Evolutionary conservation across 2,113 vertebrate genomes (phyloP), one percentile per base, ranked within the genome.

Genomic region (Corythaixoides concolor): DNA sequence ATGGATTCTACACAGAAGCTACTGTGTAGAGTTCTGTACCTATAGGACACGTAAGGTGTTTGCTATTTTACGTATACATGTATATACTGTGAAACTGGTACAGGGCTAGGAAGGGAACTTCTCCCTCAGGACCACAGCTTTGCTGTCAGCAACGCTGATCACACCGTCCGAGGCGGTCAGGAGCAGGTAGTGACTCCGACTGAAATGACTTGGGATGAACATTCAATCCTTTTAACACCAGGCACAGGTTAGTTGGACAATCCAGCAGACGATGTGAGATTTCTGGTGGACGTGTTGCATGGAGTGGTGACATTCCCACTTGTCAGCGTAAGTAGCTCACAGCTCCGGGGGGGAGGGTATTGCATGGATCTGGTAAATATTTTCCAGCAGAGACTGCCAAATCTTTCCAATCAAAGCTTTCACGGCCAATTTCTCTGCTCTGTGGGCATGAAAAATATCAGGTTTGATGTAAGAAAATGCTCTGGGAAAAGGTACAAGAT

Each of bases 191-290:
- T 5, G 52, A 23, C 47, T 78, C 28, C 7, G 9, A 6, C 37
- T 11, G 50, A 32, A 21, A 7, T 7, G 52, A 2, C 5, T 19
- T 5, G 55, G 30, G 66, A 7, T 80, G 66, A 68, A 27, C 5
- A 12, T 67, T 39, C 72, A 52, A 39, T 13, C 56, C 76, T 53
- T 70, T 21, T 18, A 6, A 12, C 69, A 17, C 90, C 90, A 98
- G 98, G 93, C 68, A 97, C 88, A 94, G 37, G 70, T 50, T 98
- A 43, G 50, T 96, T 8, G 98, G 98, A 16, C 5, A 1, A 1
- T 0, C 73, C 84, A 95, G 69, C 73, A 85, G 66, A 11, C 69
- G 16, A 6, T 98, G 98, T 73, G 3, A 35, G 60, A 0, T 91
- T 30, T 3, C 0, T 4, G 84, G 23, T 5, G 37, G 15, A 1